Evolutionary conservation across 1,140 invertebrate genomes (phyloP).

Genomic region (Bactericera cockerelli): DNA sequence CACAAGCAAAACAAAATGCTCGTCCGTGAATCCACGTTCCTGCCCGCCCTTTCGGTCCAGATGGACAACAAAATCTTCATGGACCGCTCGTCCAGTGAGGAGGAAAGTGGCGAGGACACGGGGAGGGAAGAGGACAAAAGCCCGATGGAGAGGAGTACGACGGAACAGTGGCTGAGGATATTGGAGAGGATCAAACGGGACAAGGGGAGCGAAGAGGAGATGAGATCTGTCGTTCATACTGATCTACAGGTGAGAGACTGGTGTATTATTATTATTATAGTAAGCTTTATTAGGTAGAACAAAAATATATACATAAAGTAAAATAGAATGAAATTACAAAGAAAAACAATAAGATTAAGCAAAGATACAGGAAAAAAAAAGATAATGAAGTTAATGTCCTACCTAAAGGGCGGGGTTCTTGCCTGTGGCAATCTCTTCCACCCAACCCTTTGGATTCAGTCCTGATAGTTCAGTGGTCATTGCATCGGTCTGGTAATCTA

Average conservation of each 20-base stretch:
- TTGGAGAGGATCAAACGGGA: background rate
- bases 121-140: background rate
- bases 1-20: background rate
- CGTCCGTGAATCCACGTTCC: background rate
- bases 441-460: too few relatives aligned
- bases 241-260: background rate
- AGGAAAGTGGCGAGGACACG: background rate
- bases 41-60: background rate
- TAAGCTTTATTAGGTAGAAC: too few relatives aligned
- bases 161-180: background rate
- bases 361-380: too few relatives aligned
- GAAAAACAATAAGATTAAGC: too few relatives aligned
- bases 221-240: background rate
- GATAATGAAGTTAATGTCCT: too few relatives aligned
- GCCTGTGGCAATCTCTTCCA: too few relatives aligned
- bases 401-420: too few relatives aligned
- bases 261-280: too few relatives aligned
- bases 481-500: too few relatives aligned
- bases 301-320: too few relatives aligned
- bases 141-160: background rate
- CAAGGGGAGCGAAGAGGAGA: background rate
- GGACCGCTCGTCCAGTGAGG: background rate
- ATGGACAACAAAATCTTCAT: constrained; percentile 2
- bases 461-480: too few relatives aligned
- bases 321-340: too few relatives aligned